Evolutionary conservation across 2,888 invertebrate genomes (phyloP).

Genomic region (Pammene aurita): DNA sequence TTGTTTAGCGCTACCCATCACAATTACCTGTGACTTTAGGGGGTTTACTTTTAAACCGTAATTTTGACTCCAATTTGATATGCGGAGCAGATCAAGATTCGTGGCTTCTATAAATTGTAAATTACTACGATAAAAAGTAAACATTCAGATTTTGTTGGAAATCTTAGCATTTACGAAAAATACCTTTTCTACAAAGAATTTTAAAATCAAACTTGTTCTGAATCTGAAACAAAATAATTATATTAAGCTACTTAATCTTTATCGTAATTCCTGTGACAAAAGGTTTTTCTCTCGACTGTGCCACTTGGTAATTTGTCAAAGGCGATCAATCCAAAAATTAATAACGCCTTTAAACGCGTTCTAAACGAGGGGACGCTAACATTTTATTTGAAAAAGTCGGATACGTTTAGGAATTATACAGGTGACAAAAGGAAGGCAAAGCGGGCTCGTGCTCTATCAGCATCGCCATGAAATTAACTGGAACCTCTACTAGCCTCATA

Average conservation of each 20-base stretch:
- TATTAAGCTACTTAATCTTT: too few species aligned
- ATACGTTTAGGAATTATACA: constrained; percentile 48
- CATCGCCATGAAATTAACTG: constrained; percentile 76
- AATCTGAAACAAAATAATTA: too few species aligned
- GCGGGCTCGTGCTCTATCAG: constrained; percentile 72
- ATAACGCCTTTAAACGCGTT: constrained; percentile 48
- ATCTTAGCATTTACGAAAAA: too few species aligned
- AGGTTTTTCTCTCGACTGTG: constrained; percentile 45
- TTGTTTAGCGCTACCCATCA: too few species aligned
- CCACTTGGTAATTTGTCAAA: constrained; percentile 52
- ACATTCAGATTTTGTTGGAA: not conserved
- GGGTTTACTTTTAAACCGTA: too few species aligned
- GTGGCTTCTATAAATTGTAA: too few species aligned
- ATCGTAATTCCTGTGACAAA: too few species aligned
- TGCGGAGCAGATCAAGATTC: too few species aligned
- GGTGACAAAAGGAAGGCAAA: constrained; percentile 63
- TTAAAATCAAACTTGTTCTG: too few species aligned
- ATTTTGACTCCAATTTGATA: too few species aligned
- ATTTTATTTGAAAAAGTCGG: constrained; percentile 30
- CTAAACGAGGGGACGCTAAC: constrained; percentile 3
- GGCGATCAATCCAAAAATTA: constrained; percentile 53
- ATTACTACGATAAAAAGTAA: not conserved
- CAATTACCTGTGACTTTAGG: too few species aligned
- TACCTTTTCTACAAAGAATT: too few species aligned
- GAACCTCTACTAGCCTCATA: constrained; percentile 55